Evolutionary conservation across 2,113 vertebrate genomes (phyloP), one percentile per base, ranked within the genome.

Genomic region (Malurus elegans): DNA sequence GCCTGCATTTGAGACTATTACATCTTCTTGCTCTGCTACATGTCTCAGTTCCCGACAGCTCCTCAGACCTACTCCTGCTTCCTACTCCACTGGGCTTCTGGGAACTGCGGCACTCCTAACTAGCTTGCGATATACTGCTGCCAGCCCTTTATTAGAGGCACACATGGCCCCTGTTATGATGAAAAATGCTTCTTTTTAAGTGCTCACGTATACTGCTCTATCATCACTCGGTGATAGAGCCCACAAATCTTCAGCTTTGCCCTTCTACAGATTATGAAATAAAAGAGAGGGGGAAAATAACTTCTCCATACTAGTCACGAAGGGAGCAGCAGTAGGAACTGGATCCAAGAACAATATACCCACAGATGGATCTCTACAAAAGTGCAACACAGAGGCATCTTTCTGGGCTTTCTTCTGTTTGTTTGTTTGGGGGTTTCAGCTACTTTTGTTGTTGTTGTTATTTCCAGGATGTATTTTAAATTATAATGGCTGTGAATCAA

Each of bases 101-200:
- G 94, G 93, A 96, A 96, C 89, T 89, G 78, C 54, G 48, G 31
- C 2, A 11, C 79, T 89, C 66, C 84, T 94, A 94, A 94, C 74
- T 95, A 88, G 78, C 65, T 89, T 82, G 94, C 91, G 94, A 95
- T 95, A 90, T 73, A 95, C 87, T 94, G 90, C 94, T 93, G 78
- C 17, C 0, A 95, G 90, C 66, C 90, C 65, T 93, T 88, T 92
- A 95, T 95, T 95, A 95, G 85, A 96, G 91, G 64, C 86, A 93
- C 94, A 97, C 94, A 96, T 97, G 95, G 96, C 96, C 96, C 86
- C 95, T 94, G 89, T 95, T 95, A 96, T 31, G 93, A 97, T 95
- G 94, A 95, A 96, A 95, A 96, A 97, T 97, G 94, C 58, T 90
- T 82, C 95, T 93, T 97, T 87, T 95, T 91, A 95, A 95, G 93